These are phyloP conservation scores for Diaprepes abbreviatus DNA, from an alignment of 2,888 invertebrate genomes.

Conservation along the genomic window DNA sequence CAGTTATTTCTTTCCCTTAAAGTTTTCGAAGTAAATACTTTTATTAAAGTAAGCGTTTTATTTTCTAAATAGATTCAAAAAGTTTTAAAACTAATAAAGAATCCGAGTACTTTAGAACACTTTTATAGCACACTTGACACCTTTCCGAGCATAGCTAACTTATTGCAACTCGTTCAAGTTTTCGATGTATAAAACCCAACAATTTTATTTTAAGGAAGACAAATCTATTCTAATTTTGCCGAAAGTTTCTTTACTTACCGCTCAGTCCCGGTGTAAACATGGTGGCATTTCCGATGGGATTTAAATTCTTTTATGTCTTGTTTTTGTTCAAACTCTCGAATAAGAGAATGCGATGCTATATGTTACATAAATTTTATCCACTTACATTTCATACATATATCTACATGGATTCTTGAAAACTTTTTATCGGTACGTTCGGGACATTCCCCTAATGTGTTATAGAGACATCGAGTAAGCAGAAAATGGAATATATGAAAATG, in stretches of 20 bases:
- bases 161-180: constrained; percentile 42
- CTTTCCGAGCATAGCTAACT: constrained; percentile 36
- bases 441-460: constrained; percentile 27
- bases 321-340: constrained; percentile 29
- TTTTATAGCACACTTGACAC: constrained; percentile 48
- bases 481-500: background rate
- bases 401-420: constrained; percentile 33
- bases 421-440: constrained; percentile 28
- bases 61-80: constrained; percentile 43
- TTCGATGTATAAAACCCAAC: constrained; percentile 38
- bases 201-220: constrained; percentile 46
- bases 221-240: constrained; percentile 45
- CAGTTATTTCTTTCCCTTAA: background rate
- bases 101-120: constrained; percentile 37
- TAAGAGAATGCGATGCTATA: constrained; percentile 16
- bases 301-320: constrained; percentile 31
- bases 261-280: constrained; percentile 38
- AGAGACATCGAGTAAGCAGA: background rate
- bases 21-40: background rate
- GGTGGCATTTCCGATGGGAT: constrained; percentile 41
- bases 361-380: constrained; percentile 37
- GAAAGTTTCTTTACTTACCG: constrained; percentile 33
- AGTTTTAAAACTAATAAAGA: constrained; percentile 48
- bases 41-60: constrained; percentile 28
- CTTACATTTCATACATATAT: constrained; percentile 24